These are phyloP conservation scores for Sphaerophoria rueppellii DNA, from an alignment of 2,888 invertebrate genomes.

Conservation along the genomic window DNA sequence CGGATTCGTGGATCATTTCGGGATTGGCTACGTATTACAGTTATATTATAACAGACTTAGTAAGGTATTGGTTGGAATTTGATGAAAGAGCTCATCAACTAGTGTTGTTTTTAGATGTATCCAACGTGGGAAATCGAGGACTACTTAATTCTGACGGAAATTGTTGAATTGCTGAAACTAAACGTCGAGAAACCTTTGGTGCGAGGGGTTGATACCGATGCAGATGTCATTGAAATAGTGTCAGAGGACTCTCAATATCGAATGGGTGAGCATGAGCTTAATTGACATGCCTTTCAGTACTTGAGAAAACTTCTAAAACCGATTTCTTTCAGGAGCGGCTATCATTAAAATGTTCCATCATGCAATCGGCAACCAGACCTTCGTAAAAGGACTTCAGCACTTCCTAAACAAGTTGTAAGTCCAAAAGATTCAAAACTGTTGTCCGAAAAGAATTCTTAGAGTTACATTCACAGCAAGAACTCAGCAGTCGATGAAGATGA, in stretches of 20 bases:
- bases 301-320: too few species aligned
- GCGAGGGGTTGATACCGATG: slow-evolving; percentile 78
- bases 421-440: slow-evolving; percentile 32
- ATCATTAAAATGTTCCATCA: slow-evolving; percentile 81
- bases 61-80: slow-evolving; percentile 53
- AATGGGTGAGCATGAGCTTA: slow-evolving; percentile 82
- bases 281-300: too few species aligned
- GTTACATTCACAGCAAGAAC: slow-evolving; percentile 77
- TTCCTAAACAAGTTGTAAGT: slow-evolving; percentile 80
- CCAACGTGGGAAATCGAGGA: slow-evolving; percentile 87
- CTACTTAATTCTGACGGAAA: slow-evolving; percentile 83
- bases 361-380: slow-evolving; percentile 79
- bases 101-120: slow-evolving; percentile 83
- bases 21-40: slow-evolving; percentile 85
- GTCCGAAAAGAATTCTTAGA: slow-evolving; percentile 64
- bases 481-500: slow-evolving; percentile 78
- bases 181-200: slow-evolving; percentile 77
- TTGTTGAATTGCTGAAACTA: slow-evolving; percentile 77
- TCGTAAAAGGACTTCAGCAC: slow-evolving; percentile 76
- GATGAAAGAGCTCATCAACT: neutral
- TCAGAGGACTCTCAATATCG: slow-evolving; percentile 87
- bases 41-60: slow-evolving; percentile 78
- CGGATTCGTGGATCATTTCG: slow-evolving; percentile 88
- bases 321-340: slow-evolving; percentile 76
- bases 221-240: slow-evolving; percentile 74